Evolutionary conservation across 2,113 vertebrate genomes (phyloP).

Genomic region (Engystomops pustulosus): DNA sequence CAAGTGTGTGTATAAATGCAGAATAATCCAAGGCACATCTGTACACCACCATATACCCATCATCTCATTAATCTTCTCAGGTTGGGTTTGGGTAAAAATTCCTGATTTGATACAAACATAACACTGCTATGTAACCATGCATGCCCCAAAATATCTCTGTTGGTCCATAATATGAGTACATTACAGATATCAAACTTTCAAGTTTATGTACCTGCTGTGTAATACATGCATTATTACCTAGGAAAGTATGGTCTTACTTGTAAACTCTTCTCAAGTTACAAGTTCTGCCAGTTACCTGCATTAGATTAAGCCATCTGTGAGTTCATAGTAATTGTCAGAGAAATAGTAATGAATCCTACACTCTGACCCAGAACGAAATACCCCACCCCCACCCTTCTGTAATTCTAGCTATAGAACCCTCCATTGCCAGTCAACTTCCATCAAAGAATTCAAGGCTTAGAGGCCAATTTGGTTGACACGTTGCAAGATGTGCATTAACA

Average conservation of each 20-base stretch:
- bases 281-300: neutral
- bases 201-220: neutral
- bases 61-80: neutral
- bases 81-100: neutral
- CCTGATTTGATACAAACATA: neutral
- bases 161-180: neutral
- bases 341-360: constrained; percentile 4
- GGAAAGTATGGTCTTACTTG: neutral
- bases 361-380: neutral
- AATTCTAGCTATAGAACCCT: neutral
- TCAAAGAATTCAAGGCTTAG: neutral
- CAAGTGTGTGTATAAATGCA: neutral
- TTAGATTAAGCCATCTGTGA: neutral
- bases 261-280: neutral
- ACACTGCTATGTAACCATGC: neutral
- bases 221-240: neutral
- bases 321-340: neutral
- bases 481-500: neutral
- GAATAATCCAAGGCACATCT: neutral
- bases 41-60: neutral
- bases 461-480: constrained; percentile 5
- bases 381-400: neutral
- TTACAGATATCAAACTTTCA: neutral
- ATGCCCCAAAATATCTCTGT: neutral
- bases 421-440: neutral